These are phyloP conservation scores for Drosophila formosana DNA, from an alignment of 2,888 invertebrate genomes.

Conservation along the genomic window DNA sequence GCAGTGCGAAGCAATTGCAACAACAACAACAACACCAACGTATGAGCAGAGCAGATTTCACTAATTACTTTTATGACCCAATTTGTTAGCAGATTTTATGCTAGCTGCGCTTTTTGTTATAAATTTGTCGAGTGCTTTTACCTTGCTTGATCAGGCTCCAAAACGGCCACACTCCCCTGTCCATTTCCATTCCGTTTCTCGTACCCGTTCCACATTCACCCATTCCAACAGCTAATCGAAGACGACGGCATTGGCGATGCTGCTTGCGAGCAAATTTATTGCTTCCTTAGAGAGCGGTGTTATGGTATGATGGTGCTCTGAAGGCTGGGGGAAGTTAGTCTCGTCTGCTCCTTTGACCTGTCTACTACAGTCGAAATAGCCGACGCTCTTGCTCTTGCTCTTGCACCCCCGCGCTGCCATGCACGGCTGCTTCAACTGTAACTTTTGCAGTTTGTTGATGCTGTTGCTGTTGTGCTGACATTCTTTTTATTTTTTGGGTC, in stretches of 20 bases:
- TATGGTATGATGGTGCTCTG: neutral
- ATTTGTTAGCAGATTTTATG: conserved; percentile 63
- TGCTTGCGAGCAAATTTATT: conserved; percentile 68
- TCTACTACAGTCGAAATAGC: conserved; percentile 47
- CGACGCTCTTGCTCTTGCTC: conserved; percentile 10
- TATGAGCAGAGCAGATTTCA: conserved; percentile 52
- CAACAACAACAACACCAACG: conserved; percentile 23
- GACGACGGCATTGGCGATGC: conserved; percentile 27
- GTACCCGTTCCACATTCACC: conserved; percentile 31
- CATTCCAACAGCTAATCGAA: conserved; percentile 55
- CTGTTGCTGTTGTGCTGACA: conserved; percentile 40
- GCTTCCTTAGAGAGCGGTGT: conserved; percentile 28
- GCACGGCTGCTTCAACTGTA: conserved; percentile 20
- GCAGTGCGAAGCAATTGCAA: conserved; percentile 38
- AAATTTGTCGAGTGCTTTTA: conserved; percentile 53
- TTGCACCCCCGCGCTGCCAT: neutral
- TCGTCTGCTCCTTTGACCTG: conserved; percentile 76
- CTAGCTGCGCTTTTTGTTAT: conserved; percentile 52
- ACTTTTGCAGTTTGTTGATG: conserved; percentile 41
- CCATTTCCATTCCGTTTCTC: conserved; percentile 27
- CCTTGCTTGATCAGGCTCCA: conserved; percentile 53
- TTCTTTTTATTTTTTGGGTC: conserved; percentile 38
- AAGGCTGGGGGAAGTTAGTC: conserved; percentile 13
- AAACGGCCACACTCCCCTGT: conserved; percentile 8
- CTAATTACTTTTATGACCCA: conserved; percentile 82